These are phyloP conservation scores for Spodoptera picta DNA, from an alignment of 2,888 invertebrate genomes.

Conservation along the genomic window DNA sequence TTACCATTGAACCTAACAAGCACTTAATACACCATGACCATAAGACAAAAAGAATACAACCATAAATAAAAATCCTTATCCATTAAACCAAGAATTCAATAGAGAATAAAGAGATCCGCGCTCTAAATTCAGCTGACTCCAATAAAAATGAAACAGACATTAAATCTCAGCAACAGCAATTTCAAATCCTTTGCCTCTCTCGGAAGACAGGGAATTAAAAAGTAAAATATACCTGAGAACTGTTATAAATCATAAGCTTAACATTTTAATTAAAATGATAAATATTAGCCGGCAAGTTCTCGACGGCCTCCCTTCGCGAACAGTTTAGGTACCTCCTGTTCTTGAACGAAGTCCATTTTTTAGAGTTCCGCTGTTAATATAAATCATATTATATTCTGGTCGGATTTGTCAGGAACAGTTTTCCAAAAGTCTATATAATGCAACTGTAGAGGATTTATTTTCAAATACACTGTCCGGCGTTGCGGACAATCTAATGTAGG, in stretches of 20 bases:
- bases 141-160: constrained; percentile 3
- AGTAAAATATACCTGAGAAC: constrained; percentile 59
- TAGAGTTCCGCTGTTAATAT: no score
- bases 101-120: constrained; percentile 1
- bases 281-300: constrained; percentile 55
- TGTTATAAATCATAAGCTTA: constrained; percentile 63
- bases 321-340: no score
- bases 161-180: constrained; percentile 36
- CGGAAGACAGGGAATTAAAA: constrained; percentile 55
- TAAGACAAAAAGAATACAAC: not conserved
- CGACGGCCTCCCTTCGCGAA: constrained; percentile 9
- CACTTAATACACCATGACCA: no score
- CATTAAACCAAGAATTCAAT: not conserved
- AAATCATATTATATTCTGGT: no score
- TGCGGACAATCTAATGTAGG: no score
- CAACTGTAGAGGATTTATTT: no score
- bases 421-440: no score
- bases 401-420: no score
- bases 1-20: no score
- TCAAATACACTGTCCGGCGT: no score
- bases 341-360: no score
- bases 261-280: constrained; percentile 68
- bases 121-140: constrained; percentile 7
- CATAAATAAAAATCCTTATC: not conserved
- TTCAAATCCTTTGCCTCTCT: constrained; percentile 52